phyloP scores from a whole-genome alignment of 1,140 invertebrate species.

The Tetragonula clypearis region DNA sequence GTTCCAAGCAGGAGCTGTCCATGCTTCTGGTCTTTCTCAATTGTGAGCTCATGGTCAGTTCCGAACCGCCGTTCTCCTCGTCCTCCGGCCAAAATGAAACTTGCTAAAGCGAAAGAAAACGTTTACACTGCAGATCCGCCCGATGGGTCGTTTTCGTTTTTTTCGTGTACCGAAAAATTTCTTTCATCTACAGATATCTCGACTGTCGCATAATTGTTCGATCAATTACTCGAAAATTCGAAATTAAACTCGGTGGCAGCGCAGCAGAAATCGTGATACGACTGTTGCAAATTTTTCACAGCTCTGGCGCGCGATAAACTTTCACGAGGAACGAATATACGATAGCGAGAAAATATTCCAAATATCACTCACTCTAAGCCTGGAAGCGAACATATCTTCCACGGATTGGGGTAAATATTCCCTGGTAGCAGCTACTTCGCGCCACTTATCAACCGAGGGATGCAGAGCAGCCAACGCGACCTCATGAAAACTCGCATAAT shows the following conservation, averaged over 20 bases:
- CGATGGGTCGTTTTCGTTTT: no score
- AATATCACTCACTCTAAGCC: slow-evolving; percentile 84
- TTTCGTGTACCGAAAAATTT: no score
- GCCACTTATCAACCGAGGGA: slow-evolving; percentile 93
- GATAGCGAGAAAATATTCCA: background rate
- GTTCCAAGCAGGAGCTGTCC: slow-evolving; percentile 92
- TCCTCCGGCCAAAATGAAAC: slow-evolving; percentile 90
- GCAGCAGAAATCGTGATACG: no score
- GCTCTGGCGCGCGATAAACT: background rate
- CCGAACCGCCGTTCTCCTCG: slow-evolving; percentile 83
- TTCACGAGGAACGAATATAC: background rate
- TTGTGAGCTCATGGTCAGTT: slow-evolving; percentile 86
- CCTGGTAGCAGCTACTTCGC: slow-evolving; percentile 91
- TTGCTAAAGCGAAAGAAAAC: slow-evolving; percentile 82
- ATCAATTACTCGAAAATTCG: background rate
- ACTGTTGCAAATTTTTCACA: background rate
- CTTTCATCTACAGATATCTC: no score
- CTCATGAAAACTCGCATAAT: slow-evolving; percentile 93
- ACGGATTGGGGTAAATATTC: slow-evolving; percentile 92
- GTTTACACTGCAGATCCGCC: background rate
- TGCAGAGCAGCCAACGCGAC: slow-evolving; percentile 89
- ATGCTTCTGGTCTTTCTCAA: slow-evolving; percentile 93
- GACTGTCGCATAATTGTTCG: no score
- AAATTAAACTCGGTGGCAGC: background rate
- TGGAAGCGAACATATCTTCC: slow-evolving; percentile 90